phyloP scores from a whole-genome alignment of 2,888 invertebrate species.

The Neoitamus cyanurus region DNA sequence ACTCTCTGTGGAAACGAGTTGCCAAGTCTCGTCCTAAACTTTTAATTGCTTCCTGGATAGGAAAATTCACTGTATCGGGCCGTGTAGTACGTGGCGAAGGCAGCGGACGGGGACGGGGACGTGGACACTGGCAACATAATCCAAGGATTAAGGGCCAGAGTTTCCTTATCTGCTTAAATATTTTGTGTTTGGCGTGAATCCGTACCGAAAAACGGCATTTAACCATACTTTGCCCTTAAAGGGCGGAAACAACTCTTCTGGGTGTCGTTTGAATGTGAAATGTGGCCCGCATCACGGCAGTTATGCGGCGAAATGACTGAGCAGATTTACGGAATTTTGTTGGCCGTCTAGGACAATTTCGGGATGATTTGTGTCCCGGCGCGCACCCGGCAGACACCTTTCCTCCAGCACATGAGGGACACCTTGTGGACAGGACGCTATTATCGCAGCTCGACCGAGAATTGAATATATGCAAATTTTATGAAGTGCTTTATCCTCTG shows the following conservation, averaged over 20 bases:
- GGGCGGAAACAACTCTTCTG: slow-evolving; percentile 33
- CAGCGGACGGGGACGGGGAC: not conserved
- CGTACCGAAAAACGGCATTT: slow-evolving; percentile 32
- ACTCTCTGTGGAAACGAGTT: slow-evolving; percentile 42
- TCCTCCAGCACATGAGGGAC: not conserved
- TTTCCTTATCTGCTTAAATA: slow-evolving; percentile 38
- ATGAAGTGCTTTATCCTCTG: not conserved
- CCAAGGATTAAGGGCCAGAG: slow-evolving; percentile 27
- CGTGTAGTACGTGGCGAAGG: slow-evolving; percentile 5
- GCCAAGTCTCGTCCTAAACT: slow-evolving; percentile 42
- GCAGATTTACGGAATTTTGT: slow-evolving; percentile 29
- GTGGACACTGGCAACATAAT: slow-evolving; percentile 15
- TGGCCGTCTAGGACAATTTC: slow-evolving; percentile 23
- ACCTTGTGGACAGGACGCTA: slow-evolving; percentile 3
- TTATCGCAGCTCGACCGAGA: slow-evolving; percentile 6
- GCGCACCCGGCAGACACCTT: not conserved
- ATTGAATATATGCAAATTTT: slow-evolving; percentile 40
- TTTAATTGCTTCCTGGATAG: slow-evolving; percentile 44
- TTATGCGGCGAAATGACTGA: slow-evolving; percentile 17
- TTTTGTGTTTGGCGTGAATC: slow-evolving; percentile 34
- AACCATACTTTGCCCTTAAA: slow-evolving; percentile 39
- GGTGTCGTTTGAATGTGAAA: slow-evolving; percentile 20
- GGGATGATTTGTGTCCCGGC: slow-evolving; percentile 12
- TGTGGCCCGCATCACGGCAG: slow-evolving; percentile 9
- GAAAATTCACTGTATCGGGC: slow-evolving; percentile 32